Percentiles rank a stretch among this genome's conserved stretches.
Evolutionary conservation across 2,797 vertebrate genomes (phyloP).

Genomic region (Phalloptychus januarius): DNA sequence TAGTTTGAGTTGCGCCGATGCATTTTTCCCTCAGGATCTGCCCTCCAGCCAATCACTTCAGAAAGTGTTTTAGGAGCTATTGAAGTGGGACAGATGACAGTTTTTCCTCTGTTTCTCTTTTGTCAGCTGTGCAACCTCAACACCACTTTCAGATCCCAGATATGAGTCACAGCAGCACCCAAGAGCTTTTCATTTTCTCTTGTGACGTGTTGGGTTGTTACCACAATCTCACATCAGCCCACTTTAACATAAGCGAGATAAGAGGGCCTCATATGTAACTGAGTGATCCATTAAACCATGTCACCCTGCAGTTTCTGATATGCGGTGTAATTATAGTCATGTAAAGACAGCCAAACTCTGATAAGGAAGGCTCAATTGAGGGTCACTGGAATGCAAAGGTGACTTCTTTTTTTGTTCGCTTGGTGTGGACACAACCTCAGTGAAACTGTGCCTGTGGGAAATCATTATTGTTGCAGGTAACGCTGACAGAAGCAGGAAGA

Average conservation of each 20-base stretch:
- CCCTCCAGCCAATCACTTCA: constrained; percentile 62
- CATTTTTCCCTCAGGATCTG: constrained; percentile 47
- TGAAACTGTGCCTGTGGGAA: constrained; percentile 58
- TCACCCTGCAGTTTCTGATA: constrained; percentile 2
- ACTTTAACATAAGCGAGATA: constrained; percentile 51
- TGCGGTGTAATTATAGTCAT: not conserved
- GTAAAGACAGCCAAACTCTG: constrained; percentile 22
- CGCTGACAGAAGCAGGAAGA: constrained; percentile 33
- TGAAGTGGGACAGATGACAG: constrained; percentile 54
- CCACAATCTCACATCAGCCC: constrained; percentile 53
- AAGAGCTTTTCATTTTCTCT: constrained; percentile 45
- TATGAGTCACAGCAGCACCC: constrained; percentile 41
- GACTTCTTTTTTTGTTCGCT: constrained; percentile 15
- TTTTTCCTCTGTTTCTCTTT: constrained; percentile 40
- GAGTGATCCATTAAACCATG: constrained; percentile 45
- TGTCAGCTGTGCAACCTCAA: constrained; percentile 41
- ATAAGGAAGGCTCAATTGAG: constrained; percentile 1
- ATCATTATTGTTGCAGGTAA: constrained; percentile 61
- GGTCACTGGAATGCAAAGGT: constrained; percentile 14
- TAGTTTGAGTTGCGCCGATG: constrained; percentile 44
- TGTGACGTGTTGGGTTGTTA: constrained; percentile 36
- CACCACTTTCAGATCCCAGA: constrained; percentile 34
- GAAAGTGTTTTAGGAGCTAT: constrained; percentile 45
- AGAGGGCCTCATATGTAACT: constrained; percentile 43
- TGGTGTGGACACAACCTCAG: constrained; percentile 40